Conservation (phyloP, 2,797 vertebrate species). For the Fratercula arctica region DNA sequence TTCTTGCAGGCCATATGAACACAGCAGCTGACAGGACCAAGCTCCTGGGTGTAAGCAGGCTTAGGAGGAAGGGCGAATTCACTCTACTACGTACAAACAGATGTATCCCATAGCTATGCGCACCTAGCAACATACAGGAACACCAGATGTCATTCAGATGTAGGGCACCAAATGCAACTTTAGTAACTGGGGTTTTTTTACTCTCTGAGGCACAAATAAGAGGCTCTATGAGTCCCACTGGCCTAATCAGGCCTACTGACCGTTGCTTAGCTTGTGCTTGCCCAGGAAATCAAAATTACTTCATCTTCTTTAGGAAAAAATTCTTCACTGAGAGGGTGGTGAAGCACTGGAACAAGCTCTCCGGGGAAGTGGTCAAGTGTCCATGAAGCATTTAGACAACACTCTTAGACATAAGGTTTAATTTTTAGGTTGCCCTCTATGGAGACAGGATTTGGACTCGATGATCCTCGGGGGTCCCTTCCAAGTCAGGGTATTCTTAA, state of each 20-base stretch:
- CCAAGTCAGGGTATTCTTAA: neutral
- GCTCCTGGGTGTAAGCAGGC: neutral
- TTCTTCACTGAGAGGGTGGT: neutral
- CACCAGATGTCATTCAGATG: neutral
- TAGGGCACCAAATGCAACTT: neutral
- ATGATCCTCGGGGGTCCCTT: neutral
- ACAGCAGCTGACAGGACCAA: neutral
- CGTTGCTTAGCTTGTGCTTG: neutral
- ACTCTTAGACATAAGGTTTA: neutral
- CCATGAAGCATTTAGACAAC: neutral
- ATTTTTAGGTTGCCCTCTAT: neutral
- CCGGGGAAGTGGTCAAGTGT: neutral
- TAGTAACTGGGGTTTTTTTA: neutral
- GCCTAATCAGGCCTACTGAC: neutral
- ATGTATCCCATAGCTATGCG: fast-evolving
- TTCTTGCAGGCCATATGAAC: neutral
- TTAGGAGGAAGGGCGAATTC: neutral
- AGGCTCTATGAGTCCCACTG: neutral
- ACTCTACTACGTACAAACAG: neutral
- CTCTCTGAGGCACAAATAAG: neutral
- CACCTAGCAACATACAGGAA: neutral
- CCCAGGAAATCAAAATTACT: neutral
- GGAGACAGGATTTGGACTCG: neutral
- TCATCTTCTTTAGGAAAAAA: neutral
- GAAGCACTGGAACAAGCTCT: neutral